phyloP scores from a whole-genome alignment of 2,888 invertebrate genomes.

The Andrena minutula region DNA sequence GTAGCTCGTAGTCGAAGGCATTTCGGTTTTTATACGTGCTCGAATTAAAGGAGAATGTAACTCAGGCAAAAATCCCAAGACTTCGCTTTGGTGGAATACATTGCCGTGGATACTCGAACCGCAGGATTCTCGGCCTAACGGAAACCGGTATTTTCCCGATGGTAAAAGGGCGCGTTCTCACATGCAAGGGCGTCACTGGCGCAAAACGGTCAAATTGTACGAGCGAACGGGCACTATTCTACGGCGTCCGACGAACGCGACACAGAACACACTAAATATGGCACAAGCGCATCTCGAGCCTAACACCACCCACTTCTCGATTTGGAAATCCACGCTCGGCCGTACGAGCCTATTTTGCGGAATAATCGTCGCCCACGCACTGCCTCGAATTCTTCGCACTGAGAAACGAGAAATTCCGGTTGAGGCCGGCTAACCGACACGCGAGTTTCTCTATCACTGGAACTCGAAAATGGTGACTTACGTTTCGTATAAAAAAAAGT shows the following conservation, averaged over 20 bases:
- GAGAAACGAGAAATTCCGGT: slow-evolving; percentile 10
- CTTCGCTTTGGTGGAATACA: background rate
- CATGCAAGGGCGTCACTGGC: slow-evolving; percentile 19
- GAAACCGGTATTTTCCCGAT: slow-evolving; percentile 14
- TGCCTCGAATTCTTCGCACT: slow-evolving; percentile 45
- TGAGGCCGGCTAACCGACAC: background rate
- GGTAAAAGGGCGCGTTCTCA: slow-evolving; percentile 7
- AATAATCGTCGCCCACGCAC: slow-evolving; percentile 64
- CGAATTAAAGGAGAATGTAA: background rate
- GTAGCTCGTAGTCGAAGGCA: background rate
- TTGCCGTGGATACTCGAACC: background rate
- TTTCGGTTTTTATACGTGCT: background rate
- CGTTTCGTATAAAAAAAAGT: slow-evolving; percentile 75
- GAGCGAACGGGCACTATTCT: slow-evolving; percentile 18
- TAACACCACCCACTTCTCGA: slow-evolving; percentile 60
- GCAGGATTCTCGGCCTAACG: background rate
- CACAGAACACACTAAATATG: slow-evolving; percentile 57
- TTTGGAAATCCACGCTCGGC: slow-evolving; percentile 45
- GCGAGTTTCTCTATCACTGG: slow-evolving; percentile 36
- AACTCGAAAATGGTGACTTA: slow-evolving; percentile 66
- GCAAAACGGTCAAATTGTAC: slow-evolving; percentile 3
- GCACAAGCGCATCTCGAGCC: slow-evolving; percentile 43
- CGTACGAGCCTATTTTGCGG: slow-evolving; percentile 11
- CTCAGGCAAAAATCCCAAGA: background rate
- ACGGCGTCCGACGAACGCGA: background rate